These are phyloP conservation scores for Drosophila malerkotliana DNA, from an alignment of 1,140 invertebrate species.

Conservation along the genomic window DNA sequence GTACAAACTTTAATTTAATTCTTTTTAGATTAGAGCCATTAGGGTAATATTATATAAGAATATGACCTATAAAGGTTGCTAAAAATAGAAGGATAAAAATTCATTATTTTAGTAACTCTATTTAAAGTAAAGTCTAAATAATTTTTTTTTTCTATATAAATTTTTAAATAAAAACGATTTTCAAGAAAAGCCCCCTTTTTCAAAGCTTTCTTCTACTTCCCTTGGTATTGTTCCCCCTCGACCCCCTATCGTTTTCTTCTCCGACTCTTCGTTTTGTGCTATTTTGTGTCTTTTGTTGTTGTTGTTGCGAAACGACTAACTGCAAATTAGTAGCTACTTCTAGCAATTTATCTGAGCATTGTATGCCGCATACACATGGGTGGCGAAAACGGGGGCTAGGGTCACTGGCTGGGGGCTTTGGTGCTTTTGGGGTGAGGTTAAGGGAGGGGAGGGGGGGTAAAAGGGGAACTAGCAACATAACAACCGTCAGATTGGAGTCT, in stretches of 20 bases:
- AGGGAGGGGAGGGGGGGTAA: neutral
- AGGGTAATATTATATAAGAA: too few relatives aligned
- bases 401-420: neutral
- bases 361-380: conserved; percentile 21
- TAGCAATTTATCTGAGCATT: conserved; percentile 75
- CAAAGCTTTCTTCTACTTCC: neutral
- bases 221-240: neutral
- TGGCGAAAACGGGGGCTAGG: neutral
- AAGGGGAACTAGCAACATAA: conserved; percentile 2
- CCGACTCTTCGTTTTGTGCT: conserved; percentile 13
- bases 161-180: too few relatives aligned
- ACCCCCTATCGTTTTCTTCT: conserved; percentile 23
- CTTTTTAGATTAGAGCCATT: too few relatives aligned
- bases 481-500: conserved; percentile 55
- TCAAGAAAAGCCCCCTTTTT: neutral
- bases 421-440: neutral
- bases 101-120: too few relatives aligned
- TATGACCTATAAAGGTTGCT: too few relatives aligned
- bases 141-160: too few relatives aligned
- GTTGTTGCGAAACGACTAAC: conserved; percentile 63
- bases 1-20: too few relatives aligned
- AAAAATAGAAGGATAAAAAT: too few relatives aligned
- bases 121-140: too few relatives aligned
- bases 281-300: too few relatives aligned
- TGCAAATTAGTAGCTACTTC: conserved; percentile 79